phyloP scores from a whole-genome alignment of 2,888 invertebrate species.

The Lasioglossum marginatum region DNA sequence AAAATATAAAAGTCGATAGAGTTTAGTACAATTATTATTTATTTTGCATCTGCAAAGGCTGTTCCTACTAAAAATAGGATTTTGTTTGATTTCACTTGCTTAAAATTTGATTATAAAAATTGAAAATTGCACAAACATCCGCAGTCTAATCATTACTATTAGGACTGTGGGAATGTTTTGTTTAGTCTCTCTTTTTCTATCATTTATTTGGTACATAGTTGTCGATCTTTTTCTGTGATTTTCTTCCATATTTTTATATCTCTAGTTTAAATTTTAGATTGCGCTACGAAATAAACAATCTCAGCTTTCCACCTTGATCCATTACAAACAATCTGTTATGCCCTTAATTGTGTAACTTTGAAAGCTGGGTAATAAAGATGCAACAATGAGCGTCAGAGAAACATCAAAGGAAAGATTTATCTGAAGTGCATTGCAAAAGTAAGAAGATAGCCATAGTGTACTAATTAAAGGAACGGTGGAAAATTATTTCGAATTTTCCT shows the following conservation, averaged over 20 bases:
- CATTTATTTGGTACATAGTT: background rate
- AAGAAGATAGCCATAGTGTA: background rate
- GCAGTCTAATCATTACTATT: background rate
- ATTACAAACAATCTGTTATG: background rate
- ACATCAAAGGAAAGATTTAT: background rate
- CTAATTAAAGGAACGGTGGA: background rate
- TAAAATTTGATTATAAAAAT: too few relatives aligned
- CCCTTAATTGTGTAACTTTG: background rate
- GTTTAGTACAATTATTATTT: too few relatives aligned
- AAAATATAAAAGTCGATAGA: too few relatives aligned
- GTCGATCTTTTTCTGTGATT: background rate
- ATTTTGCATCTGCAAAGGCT: too few relatives aligned
- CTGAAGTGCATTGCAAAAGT: background rate
- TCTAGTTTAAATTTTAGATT: background rate
- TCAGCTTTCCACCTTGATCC: background rate
- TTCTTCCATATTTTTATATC: background rate
- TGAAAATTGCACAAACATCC: too few relatives aligned
- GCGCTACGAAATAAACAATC: background rate
- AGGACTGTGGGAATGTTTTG: background rate
- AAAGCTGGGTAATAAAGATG: background rate
- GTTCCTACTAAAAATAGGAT: too few relatives aligned
- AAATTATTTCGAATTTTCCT: background rate
- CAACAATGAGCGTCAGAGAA: background rate
- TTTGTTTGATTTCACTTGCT: too few relatives aligned
- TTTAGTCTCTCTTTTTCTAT: background rate